phyloP scores from a whole-genome alignment of 2,797 vertebrate species.

The Pogoniulus pusillus region DNA sequence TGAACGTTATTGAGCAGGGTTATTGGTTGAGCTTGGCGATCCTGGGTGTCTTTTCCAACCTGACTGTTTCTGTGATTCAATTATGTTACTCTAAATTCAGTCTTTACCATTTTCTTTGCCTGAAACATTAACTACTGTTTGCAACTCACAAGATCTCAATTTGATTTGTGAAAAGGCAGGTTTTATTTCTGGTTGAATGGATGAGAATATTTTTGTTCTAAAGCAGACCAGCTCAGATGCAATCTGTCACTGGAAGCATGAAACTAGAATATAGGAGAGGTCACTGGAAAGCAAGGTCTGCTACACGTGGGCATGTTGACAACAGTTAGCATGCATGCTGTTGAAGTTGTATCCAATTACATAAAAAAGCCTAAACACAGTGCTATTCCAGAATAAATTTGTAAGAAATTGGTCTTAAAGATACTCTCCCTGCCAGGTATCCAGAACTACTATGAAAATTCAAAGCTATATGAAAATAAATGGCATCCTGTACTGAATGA shows the following conservation, averaged over 20 bases:
- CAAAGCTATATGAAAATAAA: not conserved
- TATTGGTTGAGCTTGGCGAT: no score
- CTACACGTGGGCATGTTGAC: not conserved
- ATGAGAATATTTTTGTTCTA: not conserved
- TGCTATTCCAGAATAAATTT: not conserved
- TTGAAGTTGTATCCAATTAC: not conserved
- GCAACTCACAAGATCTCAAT: not conserved
- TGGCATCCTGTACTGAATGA: not conserved
- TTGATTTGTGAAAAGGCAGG: not conserved
- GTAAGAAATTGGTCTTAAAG: not conserved
- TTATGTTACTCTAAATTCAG: not conserved
- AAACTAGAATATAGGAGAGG: not conserved
- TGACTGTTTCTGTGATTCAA: not conserved
- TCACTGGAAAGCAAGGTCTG: not conserved
- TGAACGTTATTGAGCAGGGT: no score
- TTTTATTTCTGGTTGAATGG: not conserved
- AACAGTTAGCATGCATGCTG: not conserved
- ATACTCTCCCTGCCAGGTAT: not conserved
- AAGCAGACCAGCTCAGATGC: not conserved
- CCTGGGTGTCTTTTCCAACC: no score
- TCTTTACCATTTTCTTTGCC: not conserved
- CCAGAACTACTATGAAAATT: not conserved
- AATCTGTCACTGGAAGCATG: not conserved
- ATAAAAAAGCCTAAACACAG: not conserved
- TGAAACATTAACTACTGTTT: not conserved